Evolutionary conservation across 2,113 vertebrate species (phyloP), one percentile per base, ranked within the genome.

Genomic region (Calidris pygmaea): DNA sequence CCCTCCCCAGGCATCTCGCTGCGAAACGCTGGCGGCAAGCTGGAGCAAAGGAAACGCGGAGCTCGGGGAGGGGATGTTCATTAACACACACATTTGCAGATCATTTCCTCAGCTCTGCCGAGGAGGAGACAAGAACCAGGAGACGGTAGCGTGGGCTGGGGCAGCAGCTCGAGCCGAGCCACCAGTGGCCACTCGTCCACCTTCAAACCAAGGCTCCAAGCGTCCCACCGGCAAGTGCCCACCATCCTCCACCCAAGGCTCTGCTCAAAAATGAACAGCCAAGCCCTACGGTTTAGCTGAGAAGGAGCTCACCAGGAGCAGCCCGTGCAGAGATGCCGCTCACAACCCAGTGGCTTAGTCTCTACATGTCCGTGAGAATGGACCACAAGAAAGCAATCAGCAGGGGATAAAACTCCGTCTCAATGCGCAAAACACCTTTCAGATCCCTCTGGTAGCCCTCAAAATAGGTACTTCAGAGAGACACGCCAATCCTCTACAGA

Each of bases 361-460:
- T 90, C 83, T 72, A 60, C 96, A 85, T 0, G 29, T 89, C 94
- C 2, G 0, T 7, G 65, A 92, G 76, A 13, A 66, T 10, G 83
- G 76, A 93, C 92, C 93, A 92, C 88, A 88, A 93, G 90, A 95
- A 95, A 96, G 92, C 73, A 37, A 92, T 89, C 95, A 41, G 77
- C 84, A 91, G 80, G 0, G 71, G 95, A 43, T 79, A 79, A 50
- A 96, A 45, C 71, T 84, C 63, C 0, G 0, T 39, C 87, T 92
- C 93, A 35, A 41, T 48, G 58, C 14, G 4, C 87, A 72, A 96
- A 96, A 78, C 81, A 87, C 84, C 87, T 96, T 93, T 87, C 89
- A 91, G 34, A 95, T 82, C 56, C 70, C 70, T 91, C 70, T 20
- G 5, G 27, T 52, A 71, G 92, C 79, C 80, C 92, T 97, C 73